These are phyloP conservation scores for Scaptodrosophila lebanonensis DNA, from an alignment of 1,140 invertebrate species.

Conservation along the genomic window DNA sequence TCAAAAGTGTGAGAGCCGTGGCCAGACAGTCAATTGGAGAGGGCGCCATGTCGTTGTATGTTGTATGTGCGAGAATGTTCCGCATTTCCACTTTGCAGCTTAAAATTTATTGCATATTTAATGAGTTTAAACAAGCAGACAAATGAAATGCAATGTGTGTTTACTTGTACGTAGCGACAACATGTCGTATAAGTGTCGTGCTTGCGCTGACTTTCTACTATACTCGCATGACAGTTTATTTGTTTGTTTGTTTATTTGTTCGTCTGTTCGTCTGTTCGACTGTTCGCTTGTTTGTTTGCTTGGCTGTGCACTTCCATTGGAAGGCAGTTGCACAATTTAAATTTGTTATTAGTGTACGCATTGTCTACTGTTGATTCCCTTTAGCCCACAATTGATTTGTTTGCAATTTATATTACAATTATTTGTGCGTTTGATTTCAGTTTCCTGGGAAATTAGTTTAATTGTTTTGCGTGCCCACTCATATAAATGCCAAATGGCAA, in stretches of 20 bases:
- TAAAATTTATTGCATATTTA: conserved; percentile 71
- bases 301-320: no score
- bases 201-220: no score
- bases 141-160: conserved; percentile 39
- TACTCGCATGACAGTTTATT: neutral
- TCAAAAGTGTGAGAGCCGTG: neutral
- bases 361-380: conserved; percentile 28
- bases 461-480: conserved; percentile 43
- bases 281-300: no score
- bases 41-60: conserved; percentile 38
- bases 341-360: conserved; percentile 9
- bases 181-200: no score
- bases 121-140: conserved; percentile 52
- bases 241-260: conserved; percentile 5
- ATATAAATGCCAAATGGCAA: no score
- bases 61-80: no score
- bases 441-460: conserved; percentile 49
- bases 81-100: conserved; percentile 51
- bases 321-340: conserved; percentile 28
- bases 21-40: conserved; percentile 36
- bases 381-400: conserved; percentile 52
- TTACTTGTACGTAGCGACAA: no score
- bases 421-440: conserved; percentile 7
- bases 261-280: no score
- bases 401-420: conserved; percentile 44